A percentile compares a stretch with the other conserved stretches of the same genome.
These are phyloP conservation scores for Apoda limacodes DNA, from an alignment of 2,888 invertebrate genomes.

Conservation along the genomic window DNA sequence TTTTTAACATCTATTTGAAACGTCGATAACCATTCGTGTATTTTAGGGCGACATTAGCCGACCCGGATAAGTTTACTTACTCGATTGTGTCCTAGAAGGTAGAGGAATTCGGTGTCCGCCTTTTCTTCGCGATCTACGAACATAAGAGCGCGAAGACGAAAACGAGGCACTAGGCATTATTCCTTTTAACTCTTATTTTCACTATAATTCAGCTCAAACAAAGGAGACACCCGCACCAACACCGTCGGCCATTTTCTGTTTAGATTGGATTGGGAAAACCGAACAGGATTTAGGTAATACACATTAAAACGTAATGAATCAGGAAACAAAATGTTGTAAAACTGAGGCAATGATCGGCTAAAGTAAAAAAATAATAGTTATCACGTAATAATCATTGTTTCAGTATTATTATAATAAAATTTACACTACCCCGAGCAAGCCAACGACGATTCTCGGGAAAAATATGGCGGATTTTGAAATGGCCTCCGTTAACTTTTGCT, in stretches of 20 bases:
- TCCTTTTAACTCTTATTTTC: slow-evolving; percentile 66
- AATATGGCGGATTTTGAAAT: slow-evolving; percentile 64
- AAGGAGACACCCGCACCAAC: slow-evolving; percentile 85
- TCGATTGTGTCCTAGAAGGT: slow-evolving; percentile 84
- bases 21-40: slow-evolving; percentile 40
- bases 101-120: slow-evolving; percentile 88
- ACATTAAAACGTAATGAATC: slow-evolving; percentile 39
- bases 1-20: slow-evolving; percentile 32
- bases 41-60: slow-evolving; percentile 52
- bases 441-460: slow-evolving; percentile 61
- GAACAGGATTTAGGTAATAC: slow-evolving; percentile 50
- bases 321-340: slow-evolving; percentile 30
- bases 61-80: slow-evolving; percentile 73
- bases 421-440: slow-evolving; percentile 47
- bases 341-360: slow-evolving; percentile 51
- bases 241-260: slow-evolving; percentile 87
- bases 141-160: slow-evolving; percentile 92
- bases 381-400: slow-evolving; percentile 56
- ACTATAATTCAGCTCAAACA: slow-evolving; percentile 76
- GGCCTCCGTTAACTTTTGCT: too few relatives aligned
- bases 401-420: slow-evolving; percentile 45
- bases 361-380: slow-evolving; percentile 44
- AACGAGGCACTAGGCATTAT: slow-evolving; percentile 97
- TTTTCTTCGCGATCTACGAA: slow-evolving; percentile 92
- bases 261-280: slow-evolving; percentile 67